A percentile compares a stretch with the other conserved stretches of the same genome.
Evolutionary conservation across 2,113 vertebrate species (phyloP).

Genomic region (Phaethornis superciliosus): DNA sequence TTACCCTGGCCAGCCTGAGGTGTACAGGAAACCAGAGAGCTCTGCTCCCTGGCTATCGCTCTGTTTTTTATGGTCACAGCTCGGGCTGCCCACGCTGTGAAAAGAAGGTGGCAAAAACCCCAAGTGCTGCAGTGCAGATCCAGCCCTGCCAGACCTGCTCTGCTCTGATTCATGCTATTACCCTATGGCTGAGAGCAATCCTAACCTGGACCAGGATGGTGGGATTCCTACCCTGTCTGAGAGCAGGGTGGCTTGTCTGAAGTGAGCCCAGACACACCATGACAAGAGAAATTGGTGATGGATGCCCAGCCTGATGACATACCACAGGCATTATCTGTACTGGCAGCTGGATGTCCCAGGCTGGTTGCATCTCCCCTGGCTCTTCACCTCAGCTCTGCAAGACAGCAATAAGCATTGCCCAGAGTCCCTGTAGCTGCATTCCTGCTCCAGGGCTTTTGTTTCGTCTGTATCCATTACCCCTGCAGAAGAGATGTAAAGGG

Average conservation of each 20-base stretch:
- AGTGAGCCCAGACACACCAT: background rate
- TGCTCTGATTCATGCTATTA: background rate
- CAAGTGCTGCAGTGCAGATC: rapidly evolving
- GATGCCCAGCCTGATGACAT: background rate
- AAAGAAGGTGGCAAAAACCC: conserved; percentile 26
- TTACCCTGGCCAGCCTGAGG: conserved; percentile 56
- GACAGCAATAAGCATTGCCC: background rate
- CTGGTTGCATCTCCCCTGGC: background rate
- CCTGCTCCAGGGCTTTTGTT: background rate
- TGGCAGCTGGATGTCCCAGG: background rate
- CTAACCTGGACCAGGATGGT: rapidly evolving
- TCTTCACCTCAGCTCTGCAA: background rate
- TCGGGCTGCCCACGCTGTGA: background rate
- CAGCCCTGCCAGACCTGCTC: background rate
- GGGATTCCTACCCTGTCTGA: rapidly evolving
- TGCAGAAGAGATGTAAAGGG: background rate
- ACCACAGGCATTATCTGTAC: background rate
- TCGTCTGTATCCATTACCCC: background rate
- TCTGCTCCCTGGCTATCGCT: conserved; percentile 23
- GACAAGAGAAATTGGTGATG: background rate
- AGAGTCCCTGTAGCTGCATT: background rate
- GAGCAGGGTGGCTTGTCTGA: background rate
- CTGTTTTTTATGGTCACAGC: conserved; percentile 61
- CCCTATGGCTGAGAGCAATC: background rate
- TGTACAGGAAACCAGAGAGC: conserved; percentile 64